phyloP scores from a whole-genome alignment of 2,888 invertebrate species.

The Sphaerophoria taeniata region DNA sequence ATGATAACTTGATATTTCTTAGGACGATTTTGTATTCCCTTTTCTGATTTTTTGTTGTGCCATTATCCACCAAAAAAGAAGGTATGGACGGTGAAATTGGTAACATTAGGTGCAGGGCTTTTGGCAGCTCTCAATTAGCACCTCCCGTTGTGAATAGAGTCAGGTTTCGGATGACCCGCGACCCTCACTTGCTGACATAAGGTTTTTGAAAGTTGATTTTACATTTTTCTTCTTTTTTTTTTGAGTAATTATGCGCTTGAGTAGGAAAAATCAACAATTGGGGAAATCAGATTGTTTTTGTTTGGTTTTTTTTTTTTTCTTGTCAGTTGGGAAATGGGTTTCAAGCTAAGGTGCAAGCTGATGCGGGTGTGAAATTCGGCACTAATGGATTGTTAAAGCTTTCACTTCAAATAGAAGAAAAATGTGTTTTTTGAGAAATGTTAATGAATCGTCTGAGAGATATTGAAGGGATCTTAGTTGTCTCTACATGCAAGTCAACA shows the following conservation, averaged over 20 bases:
- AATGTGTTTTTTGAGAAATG: not conserved
- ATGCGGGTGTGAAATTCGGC: not conserved
- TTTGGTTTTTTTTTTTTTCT: too few species aligned
- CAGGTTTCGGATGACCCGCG: not conserved
- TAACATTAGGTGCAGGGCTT: not conserved
- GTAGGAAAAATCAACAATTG: conserved; percentile 9
- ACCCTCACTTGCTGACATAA: not conserved
- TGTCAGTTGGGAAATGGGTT: not conserved
- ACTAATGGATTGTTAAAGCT: not conserved
- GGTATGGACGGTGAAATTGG: not conserved
- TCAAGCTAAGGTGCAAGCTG: not conserved
- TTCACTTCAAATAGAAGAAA: not conserved
- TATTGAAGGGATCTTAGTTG: too few species aligned
- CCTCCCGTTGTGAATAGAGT: not conserved
- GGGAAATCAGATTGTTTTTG: conserved; percentile 4
- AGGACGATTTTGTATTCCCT: not conserved
- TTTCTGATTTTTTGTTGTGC: not conserved
- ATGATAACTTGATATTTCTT: conserved; percentile 50
- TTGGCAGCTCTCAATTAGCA: conserved; percentile 32
- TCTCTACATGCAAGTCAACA: too few species aligned
- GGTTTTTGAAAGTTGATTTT: conserved; percentile 2
- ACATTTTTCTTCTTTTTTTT: not conserved
- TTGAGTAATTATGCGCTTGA: conserved; percentile 16
- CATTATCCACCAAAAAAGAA: not conserved
- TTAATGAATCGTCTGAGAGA: too few species aligned